Evolutionary conservation across 30 jellyfish, hydroid and myxozoan genomes (phyloP), one percentile per base, ranked within the genome.

Genomic region (Sanderia malayensis): DNA sequence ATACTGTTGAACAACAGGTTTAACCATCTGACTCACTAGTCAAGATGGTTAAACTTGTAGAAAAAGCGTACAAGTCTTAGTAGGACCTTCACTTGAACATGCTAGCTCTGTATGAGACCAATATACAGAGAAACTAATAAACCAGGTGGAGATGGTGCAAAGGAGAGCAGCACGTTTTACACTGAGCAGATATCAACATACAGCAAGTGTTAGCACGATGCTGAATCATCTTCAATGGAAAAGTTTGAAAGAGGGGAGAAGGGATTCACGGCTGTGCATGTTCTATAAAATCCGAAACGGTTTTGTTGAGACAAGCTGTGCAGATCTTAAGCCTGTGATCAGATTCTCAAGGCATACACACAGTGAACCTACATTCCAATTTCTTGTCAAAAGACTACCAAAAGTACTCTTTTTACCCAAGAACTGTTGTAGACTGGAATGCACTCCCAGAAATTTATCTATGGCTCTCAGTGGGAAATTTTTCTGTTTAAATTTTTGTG

Each of bases 161-260:
- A 28, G 80, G 41, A 68, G 80, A 68, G 80, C 80, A 10, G 80
- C 80, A 68, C 41, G 80, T 7, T 68, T 28, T 32, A 60, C 45
- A 9, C 44, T 62, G 46, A 69, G 28, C 81, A 69, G 81, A 69
- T 69, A 69, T 52, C 45, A 69, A 44, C 24, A 62, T 31, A 31
- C 44, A 24, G 81, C 67, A 67, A 69, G 69, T 69, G 81, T 69
- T 15, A 44, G 67, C 6, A 62, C 44, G 23, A 44, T 69, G 70
- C 27, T 44, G 52, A 13, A 28, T 13, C 24, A 65, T 6, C 63
- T 30, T 33, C 77, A 65, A 25, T 65, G 77, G 77, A 46, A 65
- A 31, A 19, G 46, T 1, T 37, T 61, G 10, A 18, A 25, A 23
- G 73, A 69, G 47, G 28, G 69, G 68, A 69, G 69, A 46, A 20